These are phyloP conservation scores for Chromobotia macracanthus DNA, from an alignment of 2,797 vertebrate genomes.

Conservation along the genomic window DNA sequence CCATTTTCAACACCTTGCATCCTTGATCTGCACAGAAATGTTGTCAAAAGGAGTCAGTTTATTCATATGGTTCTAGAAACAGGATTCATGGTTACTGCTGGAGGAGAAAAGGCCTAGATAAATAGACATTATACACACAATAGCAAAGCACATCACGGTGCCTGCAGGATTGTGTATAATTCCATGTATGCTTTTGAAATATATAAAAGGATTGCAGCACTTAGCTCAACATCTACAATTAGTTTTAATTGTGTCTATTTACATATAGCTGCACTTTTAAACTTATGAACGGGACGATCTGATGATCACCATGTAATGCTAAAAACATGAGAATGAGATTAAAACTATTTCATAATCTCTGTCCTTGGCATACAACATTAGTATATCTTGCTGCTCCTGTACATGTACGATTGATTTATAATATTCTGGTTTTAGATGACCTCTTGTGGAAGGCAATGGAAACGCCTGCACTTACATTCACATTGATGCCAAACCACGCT, in stretches of 20 bases:
- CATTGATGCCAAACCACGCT: too few species aligned
- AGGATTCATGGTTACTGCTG: conserved; percentile 12
- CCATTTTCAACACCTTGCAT: conserved; percentile 15
- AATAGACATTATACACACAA: background rate
- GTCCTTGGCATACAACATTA: background rate
- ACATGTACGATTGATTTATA: background rate
- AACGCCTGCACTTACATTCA: background rate
- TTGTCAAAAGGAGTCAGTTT: background rate
- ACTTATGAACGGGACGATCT: background rate
- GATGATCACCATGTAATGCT: background rate
- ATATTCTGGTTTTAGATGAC: conserved; percentile 64
- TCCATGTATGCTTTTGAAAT: background rate
- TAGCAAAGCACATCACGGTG: background rate
- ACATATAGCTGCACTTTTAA: background rate
- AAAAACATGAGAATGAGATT: background rate
- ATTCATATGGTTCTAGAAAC: conserved; percentile 9
- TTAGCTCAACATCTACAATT: too few species aligned
- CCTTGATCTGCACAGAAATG: conserved; percentile 33
- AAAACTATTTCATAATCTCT: background rate
- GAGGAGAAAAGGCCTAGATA: background rate
- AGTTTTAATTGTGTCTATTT: background rate
- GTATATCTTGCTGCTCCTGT: background rate
- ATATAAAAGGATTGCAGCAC: background rate
- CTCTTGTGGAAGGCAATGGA: conserved; percentile 70
- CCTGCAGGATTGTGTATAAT: conserved; percentile 16